A percentile compares a stretch with the other conserved stretches of the same genome.
phyloP scores from a whole-genome alignment of 1,140 invertebrate species.

The Trichonephila clavata region DNA sequence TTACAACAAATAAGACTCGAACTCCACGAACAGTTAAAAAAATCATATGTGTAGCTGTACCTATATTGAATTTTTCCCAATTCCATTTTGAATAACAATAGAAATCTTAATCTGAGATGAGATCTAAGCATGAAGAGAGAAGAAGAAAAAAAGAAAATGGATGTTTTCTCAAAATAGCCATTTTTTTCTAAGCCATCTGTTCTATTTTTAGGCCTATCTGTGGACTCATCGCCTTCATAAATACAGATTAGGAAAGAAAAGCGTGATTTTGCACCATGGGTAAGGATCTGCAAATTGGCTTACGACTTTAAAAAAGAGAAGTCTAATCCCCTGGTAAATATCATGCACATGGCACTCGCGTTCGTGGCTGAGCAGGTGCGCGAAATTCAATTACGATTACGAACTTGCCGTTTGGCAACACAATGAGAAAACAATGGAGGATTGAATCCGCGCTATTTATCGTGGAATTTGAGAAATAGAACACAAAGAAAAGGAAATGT shows the following conservation, averaged over 20 bases:
- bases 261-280: neutral
- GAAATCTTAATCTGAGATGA: constrained; percentile 8
- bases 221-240: constrained; percentile 22
- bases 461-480: neutral
- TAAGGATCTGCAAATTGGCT: constrained; percentile 18
- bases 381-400: constrained; percentile 16
- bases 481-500: neutral
- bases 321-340: neutral
- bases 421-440: constrained; percentile 1
- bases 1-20: neutral
- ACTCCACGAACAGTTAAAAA: neutral
- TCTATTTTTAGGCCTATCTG: constrained; percentile 11
- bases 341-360: neutral
- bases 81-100: constrained; percentile 30
- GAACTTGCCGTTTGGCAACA: neutral
- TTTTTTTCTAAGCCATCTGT: neutral
- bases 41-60: neutral
- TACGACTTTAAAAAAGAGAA: neutral
- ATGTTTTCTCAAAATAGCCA: neutral
- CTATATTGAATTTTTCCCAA: neutral
- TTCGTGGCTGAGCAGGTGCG: neutral
- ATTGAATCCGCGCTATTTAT: neutral
- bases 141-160: neutral
- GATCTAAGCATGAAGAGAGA: neutral
- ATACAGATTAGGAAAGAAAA: constrained; percentile 12